Percentiles rank a stretch among this genome's conserved stretches.
These are phyloP conservation scores for Cheilosia soror DNA, from an alignment of 2,888 invertebrate species.

Conservation along the genomic window DNA sequence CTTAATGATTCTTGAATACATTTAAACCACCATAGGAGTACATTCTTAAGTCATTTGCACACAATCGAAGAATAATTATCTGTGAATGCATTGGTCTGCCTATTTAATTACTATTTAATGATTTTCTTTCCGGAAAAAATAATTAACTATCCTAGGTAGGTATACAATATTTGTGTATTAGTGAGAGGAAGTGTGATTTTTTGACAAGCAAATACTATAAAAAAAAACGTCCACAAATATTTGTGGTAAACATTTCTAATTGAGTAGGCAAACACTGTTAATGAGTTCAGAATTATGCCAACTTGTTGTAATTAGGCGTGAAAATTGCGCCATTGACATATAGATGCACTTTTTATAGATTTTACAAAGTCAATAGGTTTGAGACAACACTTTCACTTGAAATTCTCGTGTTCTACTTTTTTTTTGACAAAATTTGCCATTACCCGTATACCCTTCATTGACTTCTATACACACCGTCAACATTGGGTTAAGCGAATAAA, in stretches of 20 bases:
- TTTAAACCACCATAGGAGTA: not conserved
- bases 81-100: not conserved
- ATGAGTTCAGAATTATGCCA: not conserved
- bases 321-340: not conserved
- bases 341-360: not conserved
- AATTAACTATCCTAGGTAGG: not conserved
- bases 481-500: not conserved
- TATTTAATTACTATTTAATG: conserved; percentile 25
- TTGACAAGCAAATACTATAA: not conserved
- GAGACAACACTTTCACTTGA: not conserved
- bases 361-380: not conserved
- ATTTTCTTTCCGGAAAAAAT: not conserved
- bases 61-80: conserved; percentile 15
- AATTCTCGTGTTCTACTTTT: not conserved
- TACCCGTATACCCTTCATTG: too few species aligned
- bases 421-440: too few species aligned
- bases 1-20: not conserved
- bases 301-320: not conserved
- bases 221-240: not conserved
- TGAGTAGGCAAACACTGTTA: conserved; percentile 25
- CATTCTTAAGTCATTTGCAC: not conserved
- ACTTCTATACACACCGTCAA: not conserved
- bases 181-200: conserved; percentile 8
- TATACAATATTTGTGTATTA: not conserved
- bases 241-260: conserved; percentile 15